Percentiles rank a stretch among this genome's conserved stretches.
Evolutionary conservation across 2,797 vertebrate genomes (phyloP).

Genomic region (Syngnathus rostellatus): DNA sequence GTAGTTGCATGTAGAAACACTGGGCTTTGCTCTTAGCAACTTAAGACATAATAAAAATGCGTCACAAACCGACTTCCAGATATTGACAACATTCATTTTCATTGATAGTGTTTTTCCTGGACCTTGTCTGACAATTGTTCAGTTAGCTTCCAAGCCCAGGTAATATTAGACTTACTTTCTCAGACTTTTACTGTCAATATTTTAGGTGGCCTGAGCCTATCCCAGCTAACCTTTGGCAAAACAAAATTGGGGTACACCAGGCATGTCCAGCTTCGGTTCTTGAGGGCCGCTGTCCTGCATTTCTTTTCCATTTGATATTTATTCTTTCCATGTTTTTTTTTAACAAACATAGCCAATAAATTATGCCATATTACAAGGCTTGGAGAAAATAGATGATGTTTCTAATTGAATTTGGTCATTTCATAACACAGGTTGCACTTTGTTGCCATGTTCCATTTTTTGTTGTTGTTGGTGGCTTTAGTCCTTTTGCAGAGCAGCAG

Average conservation of each 20-base stretch:
- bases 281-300: too few relatives aligned
- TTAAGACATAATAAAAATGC: slow-evolving; percentile 6
- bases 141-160: slow-evolving; percentile 35
- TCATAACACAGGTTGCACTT: background rate
- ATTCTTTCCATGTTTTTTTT: background rate
- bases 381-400: background rate
- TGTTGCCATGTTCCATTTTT: slow-evolving; percentile 13
- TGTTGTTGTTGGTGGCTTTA: slow-evolving; percentile 14
- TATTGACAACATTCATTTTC: slow-evolving; percentile 6
- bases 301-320: too few relatives aligned
- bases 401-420: background rate
- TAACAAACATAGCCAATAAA: too few relatives aligned
- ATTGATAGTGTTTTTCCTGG: slow-evolving; percentile 30
- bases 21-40: slow-evolving; percentile 28
- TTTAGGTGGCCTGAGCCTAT: background rate
- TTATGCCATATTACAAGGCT: background rate
- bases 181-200: too few relatives aligned
- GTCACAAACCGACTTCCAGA: background rate
- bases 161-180: slow-evolving; percentile 16
- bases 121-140: slow-evolving; percentile 46
- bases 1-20: background rate
- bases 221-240: background rate
- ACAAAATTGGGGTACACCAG: too few relatives aligned
- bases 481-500: slow-evolving; percentile 23
- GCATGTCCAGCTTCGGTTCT: too few relatives aligned